phyloP scores from a whole-genome alignment of 1,140 invertebrate species.

The Ceratoteleas bidentatus region DNA sequence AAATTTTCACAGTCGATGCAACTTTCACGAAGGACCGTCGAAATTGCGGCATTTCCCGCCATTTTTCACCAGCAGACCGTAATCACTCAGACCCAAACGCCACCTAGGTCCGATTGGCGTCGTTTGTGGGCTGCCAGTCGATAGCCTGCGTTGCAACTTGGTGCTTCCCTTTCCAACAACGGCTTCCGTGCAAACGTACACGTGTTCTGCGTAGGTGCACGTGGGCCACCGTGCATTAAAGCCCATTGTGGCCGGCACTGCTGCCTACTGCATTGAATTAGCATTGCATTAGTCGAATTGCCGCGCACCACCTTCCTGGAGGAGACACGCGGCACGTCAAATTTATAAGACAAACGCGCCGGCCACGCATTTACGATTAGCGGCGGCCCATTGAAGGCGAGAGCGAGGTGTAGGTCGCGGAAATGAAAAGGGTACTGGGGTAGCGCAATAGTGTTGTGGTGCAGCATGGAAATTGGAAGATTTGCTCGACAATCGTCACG shows the following conservation, averaged over 20 bases:
- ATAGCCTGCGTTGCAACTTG: constrained; percentile 6
- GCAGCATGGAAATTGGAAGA: no score
- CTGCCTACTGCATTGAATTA: constrained; percentile 61
- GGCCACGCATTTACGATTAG: constrained; percentile 11
- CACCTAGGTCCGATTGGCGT: constrained; percentile 19
- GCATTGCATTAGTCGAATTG: constrained; percentile 59
- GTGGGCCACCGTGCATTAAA: constrained; percentile 53
- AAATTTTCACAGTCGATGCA: no score
- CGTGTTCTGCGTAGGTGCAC: constrained; percentile 47
- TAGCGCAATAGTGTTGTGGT: no score
- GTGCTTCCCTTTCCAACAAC: constrained; percentile 4
- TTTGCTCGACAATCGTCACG: no score
- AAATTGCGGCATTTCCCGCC: no score
- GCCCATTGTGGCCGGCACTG: constrained; percentile 53
- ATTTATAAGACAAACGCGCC: constrained; percentile 34
- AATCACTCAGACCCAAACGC: no score
- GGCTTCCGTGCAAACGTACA: constrained; percentile 19
- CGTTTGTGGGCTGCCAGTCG: constrained; percentile 31
- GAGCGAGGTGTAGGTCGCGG: no score
- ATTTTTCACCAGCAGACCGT: no score
- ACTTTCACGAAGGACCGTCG: no score
- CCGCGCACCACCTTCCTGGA: constrained; percentile 31
- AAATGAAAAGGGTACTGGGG: no score
- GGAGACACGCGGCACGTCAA: constrained; percentile 25
- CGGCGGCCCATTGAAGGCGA: neutral